Evolutionary conservation across 2,888 invertebrate species (phyloP).

Genomic region (Drosophila diplacantha): DNA sequence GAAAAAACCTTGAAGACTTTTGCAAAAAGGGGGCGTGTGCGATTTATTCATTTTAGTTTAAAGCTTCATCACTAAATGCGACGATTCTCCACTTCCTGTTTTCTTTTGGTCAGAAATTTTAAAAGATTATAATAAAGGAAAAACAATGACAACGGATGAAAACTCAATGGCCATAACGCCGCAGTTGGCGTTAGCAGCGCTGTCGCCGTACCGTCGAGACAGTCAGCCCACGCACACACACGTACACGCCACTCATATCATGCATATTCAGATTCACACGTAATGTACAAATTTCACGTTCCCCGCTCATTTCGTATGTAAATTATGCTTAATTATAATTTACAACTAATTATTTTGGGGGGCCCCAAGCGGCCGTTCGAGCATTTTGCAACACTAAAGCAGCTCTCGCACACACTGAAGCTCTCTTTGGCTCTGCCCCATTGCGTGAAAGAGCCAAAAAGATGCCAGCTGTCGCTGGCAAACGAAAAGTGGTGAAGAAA

Average conservation of each 20-base stretch:
- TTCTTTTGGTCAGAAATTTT: slow-evolving; percentile 47
- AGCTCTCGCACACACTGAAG: slow-evolving; percentile 44
- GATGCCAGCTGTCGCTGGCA: slow-evolving; percentile 39
- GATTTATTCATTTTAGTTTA: slow-evolving; percentile 8
- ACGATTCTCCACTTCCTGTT: slow-evolving; percentile 54
- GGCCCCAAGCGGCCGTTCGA: slow-evolving; percentile 26
- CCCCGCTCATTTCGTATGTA: slow-evolving; percentile 41
- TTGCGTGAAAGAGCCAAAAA: slow-evolving; percentile 59
- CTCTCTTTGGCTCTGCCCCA: slow-evolving; percentile 63
- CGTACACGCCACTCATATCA: slow-evolving; percentile 9
- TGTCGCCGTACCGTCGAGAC: slow-evolving; percentile 48
- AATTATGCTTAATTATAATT: slow-evolving; percentile 61
- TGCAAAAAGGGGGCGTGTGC: slow-evolving; percentile 18
- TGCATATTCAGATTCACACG: slow-evolving; percentile 17
- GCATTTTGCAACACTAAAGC: slow-evolving; percentile 58
- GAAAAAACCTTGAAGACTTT: slow-evolving; percentile 33
- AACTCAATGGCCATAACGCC: slow-evolving; percentile 73
- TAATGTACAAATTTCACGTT: slow-evolving; percentile 39
- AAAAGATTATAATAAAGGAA: slow-evolving; percentile 40
- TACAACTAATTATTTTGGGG: slow-evolving; percentile 62
- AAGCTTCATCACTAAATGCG: slow-evolving; percentile 1
- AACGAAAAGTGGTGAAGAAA: slow-evolving; percentile 21
- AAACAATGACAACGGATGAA: slow-evolving; percentile 33
- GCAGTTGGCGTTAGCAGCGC: slow-evolving; percentile 42
- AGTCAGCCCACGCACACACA: slow-evolving; percentile 40